Conservation (phyloP, 2,888 invertebrate species). For the Diogma glabrata region DNA sequence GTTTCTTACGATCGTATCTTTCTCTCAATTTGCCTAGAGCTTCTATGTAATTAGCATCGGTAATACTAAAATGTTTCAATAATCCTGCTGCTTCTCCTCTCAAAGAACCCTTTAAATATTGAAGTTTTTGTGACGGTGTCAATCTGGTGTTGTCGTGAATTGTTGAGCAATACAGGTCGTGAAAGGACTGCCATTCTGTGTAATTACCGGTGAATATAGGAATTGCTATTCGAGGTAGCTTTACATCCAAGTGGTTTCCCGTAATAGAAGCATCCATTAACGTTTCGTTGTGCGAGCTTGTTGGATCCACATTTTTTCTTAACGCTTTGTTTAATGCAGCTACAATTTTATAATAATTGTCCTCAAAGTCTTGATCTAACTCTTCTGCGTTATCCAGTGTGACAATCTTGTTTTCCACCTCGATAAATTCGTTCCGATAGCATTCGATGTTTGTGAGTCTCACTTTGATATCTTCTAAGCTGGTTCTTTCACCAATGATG, state of each 20-base stretch:
- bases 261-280: neutral
- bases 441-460: neutral
- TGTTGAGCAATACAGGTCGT: neutral
- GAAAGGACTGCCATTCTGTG: neutral
- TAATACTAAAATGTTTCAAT: neutral
- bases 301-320: neutral
- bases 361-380: neutral
- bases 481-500: too few species aligned
- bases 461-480: neutral
- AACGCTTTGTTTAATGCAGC: neutral
- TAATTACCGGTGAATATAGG: neutral
- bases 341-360: neutral
- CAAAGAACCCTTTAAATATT: neutral
- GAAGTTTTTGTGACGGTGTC: neutral
- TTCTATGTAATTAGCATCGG: neutral
- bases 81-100: neutral
- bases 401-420: neutral
- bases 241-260: neutral
- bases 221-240: neutral
- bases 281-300: neutral
- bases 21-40: neutral
- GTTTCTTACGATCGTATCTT: neutral
- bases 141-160: neutral
- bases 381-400: neutral
- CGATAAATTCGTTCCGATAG: neutral